phyloP scores from a whole-genome alignment of 2,113 vertebrate species.

The Lethenteron reissneri region DNA sequence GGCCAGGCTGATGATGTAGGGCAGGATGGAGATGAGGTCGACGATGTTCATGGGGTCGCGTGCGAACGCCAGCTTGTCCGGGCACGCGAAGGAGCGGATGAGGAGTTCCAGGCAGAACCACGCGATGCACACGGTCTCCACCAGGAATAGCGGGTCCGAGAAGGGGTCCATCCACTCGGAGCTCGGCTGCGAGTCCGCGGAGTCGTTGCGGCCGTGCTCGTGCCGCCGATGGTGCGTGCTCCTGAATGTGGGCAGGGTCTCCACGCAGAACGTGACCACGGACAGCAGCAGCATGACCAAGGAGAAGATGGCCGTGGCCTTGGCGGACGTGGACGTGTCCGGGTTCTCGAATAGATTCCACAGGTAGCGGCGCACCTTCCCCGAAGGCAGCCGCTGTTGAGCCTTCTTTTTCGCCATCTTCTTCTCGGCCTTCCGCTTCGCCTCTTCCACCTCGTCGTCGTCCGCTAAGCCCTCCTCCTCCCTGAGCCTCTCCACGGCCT shows the following conservation, averaged over 20 bases:
- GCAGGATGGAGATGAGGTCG: background rate
- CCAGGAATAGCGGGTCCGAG: constrained; percentile 1
- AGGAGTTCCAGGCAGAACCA: constrained; percentile 3
- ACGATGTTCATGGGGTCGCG: background rate
- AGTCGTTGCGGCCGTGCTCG: too few species aligned
- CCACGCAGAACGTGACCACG: constrained; percentile 51
- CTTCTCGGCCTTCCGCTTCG: constrained; percentile 35
- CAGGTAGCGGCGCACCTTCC: background rate
- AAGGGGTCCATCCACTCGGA: background rate
- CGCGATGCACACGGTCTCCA: constrained; percentile 2
- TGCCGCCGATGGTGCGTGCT: too few species aligned
- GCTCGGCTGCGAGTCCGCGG: too few species aligned
- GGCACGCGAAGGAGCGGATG: background rate
- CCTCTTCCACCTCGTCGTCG: constrained; percentile 66
- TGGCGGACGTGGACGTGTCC: constrained; percentile 70
- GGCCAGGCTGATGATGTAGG: background rate
- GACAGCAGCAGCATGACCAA: constrained; percentile 92
- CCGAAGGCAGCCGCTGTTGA: constrained; percentile 16
- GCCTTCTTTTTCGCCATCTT: constrained; percentile 90
- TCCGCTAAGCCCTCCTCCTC: constrained; percentile 93
- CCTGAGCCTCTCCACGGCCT: constrained; percentile 16
- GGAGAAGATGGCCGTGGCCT: constrained; percentile 81
- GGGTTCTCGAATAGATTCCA: constrained; percentile 67
- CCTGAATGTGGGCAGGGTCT: too few species aligned
- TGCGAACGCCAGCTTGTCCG: background rate